Evolutionary conservation across 2,888 invertebrate genomes (phyloP).

Genomic region (Hypsopygia costalis): DNA sequence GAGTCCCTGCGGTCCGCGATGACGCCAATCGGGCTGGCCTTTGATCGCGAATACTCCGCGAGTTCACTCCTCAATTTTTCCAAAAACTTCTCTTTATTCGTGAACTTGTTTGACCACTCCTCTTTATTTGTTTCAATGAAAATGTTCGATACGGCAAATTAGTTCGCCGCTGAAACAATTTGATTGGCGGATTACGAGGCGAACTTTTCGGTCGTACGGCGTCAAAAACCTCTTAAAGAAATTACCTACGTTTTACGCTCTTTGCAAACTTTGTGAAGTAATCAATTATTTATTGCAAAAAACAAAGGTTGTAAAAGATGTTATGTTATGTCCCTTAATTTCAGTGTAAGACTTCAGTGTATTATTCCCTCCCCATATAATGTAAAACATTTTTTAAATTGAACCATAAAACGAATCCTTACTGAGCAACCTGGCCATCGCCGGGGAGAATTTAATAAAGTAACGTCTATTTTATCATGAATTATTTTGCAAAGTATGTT

Average conservation of each 20-base stretch:
- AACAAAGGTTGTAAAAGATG: conserved; percentile 27
- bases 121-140: conserved; percentile 42
- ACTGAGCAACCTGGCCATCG: conserved; percentile 51
- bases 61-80: conserved; percentile 51
- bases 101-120: conserved; percentile 45
- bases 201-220: conserved; percentile 37
- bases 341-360: conserved; percentile 46
- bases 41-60: conserved; percentile 60
- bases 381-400: conserved; percentile 68
- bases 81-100: conserved; percentile 46
- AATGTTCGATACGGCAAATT: conserved; percentile 45
- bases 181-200: conserved; percentile 39
- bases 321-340: conserved; percentile 45
- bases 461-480: conserved; percentile 60
- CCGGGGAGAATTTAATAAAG: conserved; percentile 68
- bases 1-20: conserved; percentile 17
- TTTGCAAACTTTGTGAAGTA: conserved; percentile 13
- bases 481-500: conserved; percentile 49
- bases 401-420: conserved; percentile 63
- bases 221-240: conserved; percentile 37
- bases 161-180: conserved; percentile 32
- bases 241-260: conserved; percentile 17
- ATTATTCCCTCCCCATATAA: conserved; percentile 59
- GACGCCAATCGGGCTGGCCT: conserved; percentile 41
- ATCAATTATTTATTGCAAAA: conserved; percentile 18